phyloP scores from a whole-genome alignment of 2,113 vertebrate species.

The Clarias macrocephalus region DNA sequence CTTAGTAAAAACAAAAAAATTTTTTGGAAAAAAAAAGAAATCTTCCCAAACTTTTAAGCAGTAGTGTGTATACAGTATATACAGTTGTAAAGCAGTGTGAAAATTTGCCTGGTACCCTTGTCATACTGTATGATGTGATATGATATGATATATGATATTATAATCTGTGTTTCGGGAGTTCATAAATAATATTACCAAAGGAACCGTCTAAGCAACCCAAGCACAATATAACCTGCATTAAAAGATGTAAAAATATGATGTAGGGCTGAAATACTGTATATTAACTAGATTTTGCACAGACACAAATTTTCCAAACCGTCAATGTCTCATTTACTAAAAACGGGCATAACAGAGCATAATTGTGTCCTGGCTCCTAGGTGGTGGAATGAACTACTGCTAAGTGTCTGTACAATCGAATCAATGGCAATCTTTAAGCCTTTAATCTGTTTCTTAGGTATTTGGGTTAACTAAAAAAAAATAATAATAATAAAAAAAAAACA shows the following conservation, averaged over 20 bases:
- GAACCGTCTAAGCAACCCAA: not conserved
- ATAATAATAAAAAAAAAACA: no score
- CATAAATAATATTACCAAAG: not conserved
- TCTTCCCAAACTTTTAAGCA: no score
- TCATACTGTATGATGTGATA: not conserved
- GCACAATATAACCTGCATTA: not conserved
- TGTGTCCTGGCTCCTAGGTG: no score
- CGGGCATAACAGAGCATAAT: no score
- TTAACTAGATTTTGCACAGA: not conserved
- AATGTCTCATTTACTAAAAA: not conserved
- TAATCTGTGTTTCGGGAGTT: not conserved
- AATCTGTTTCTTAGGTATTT: no score
- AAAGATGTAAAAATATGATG: not conserved
- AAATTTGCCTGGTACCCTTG: not conserved
- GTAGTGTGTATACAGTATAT: no score
- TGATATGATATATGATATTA: not conserved
- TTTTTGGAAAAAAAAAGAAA: no score
- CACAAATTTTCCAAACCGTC: not conserved
- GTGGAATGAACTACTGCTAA: no score
- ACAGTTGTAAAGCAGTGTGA: not conserved
- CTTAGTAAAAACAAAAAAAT: no score
- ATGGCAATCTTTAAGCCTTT: no score
- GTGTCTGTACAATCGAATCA: no score
- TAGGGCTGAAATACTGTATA: not conserved
- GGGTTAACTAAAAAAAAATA: no score